Evolutionary conservation across 2,113 vertebrate species (phyloP).

Genomic region (Ceuthmochares aereus): DNA sequence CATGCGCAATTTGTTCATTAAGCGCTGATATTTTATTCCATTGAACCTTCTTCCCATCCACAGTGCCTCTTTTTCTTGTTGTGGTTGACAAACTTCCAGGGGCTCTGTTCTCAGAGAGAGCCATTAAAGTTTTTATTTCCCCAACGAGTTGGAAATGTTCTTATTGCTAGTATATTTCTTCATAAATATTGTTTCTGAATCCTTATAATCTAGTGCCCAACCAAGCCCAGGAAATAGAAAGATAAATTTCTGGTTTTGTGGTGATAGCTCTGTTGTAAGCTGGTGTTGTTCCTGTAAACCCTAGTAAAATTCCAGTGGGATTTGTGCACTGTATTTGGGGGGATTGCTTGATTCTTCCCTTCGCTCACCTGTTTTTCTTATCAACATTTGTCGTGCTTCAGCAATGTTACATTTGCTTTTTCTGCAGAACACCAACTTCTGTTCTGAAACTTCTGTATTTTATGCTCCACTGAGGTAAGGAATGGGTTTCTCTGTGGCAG

Average conservation of each 20-base stretch:
- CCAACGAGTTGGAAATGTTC: not conserved
- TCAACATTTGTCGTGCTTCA: not conserved
- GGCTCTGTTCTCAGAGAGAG: not conserved
- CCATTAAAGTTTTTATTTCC: not conserved
- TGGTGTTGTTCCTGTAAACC: not conserved
- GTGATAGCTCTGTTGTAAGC: not conserved
- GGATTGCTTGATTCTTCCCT: not conserved
- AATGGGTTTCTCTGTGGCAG: not conserved
- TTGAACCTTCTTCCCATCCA: not conserved
- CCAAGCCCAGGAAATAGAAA: not conserved
- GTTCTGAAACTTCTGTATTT: conserved; percentile 9
- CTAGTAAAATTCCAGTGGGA: not conserved
- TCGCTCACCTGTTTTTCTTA: not conserved
- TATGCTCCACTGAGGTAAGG: not conserved
- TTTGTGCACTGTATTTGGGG: not conserved
- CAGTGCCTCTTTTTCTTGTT: not conserved
- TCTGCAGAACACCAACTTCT: not conserved
- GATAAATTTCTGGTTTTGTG: not conserved
- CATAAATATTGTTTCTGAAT: not conserved
- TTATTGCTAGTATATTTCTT: not conserved
- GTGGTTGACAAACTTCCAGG: not conserved
- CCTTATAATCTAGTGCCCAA: not conserved
- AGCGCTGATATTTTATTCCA: not conserved
- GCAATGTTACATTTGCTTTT: not conserved
- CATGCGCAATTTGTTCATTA: not conserved